Evolutionary conservation across 2,888 invertebrate genomes (phyloP).

Genomic region (Adineta ricciae): DNA sequence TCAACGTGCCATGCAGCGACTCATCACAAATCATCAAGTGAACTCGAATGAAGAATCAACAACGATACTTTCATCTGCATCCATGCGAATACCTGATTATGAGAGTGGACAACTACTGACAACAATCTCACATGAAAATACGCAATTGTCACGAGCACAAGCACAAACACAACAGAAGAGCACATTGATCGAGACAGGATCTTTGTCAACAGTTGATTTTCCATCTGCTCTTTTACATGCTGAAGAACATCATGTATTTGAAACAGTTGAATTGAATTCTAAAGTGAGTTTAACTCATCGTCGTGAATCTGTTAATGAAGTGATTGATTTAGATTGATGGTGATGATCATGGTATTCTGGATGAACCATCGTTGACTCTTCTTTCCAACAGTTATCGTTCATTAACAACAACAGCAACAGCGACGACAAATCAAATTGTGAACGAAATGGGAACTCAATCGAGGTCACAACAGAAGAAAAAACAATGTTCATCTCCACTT

Average conservation of each 20-base stretch:
- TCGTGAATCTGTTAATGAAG: not conserved
- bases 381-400: slow-evolving; percentile 20
- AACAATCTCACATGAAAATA: not conserved
- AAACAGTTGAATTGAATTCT: not conserved
- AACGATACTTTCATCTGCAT: not conserved
- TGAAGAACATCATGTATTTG: not conserved
- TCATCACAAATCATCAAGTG: not conserved
- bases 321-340: not conserved
- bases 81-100: not conserved
- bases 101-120: slow-evolving; percentile 6
- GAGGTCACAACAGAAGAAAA: not conserved
- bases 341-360: not conserved
- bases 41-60: not conserved
- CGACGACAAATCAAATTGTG: not conserved
- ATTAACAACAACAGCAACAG: not conserved
- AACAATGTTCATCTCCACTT: not conserved
- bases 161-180: not conserved
- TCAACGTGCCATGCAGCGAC: not conserved
- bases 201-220: not conserved
- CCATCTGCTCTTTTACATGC: not conserved
- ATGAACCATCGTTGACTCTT: slow-evolving; percentile 18
- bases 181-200: slow-evolving; percentile 18
- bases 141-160: not conserved
- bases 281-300: not conserved
- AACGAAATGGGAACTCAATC: not conserved